Evolutionary conservation across 2,888 invertebrate species (phyloP).

Genomic region (Himalopsyche anomala): DNA sequence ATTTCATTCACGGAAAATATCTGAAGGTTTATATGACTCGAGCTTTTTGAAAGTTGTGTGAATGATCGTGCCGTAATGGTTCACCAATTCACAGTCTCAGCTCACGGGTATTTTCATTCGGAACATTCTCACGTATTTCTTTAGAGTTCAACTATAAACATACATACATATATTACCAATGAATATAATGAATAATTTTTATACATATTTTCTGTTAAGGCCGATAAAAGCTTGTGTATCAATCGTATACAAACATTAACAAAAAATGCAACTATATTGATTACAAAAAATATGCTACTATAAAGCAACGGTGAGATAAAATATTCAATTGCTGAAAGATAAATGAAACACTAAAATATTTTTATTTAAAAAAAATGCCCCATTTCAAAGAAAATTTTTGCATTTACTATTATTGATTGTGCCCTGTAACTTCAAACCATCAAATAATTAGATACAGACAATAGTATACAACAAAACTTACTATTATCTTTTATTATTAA

Average conservation of each 20-base stretch:
- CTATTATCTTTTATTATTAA: no score
- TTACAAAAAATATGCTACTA: no score
- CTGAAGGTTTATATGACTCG: background rate
- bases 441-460: no score
- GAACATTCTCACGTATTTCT: conserved; percentile 7
- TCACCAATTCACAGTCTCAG: background rate
- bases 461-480: no score
- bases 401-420: no score
- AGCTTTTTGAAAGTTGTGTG: conserved; percentile 9
- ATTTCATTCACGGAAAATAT: background rate
- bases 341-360: no score
- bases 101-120: background rate
- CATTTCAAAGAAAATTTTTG: no score
- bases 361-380: no score
- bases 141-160: background rate
- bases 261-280: no score
- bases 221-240: background rate
- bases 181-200: background rate
- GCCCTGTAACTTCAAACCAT: no score
- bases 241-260: background rate
- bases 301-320: no score
- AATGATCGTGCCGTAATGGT: conserved; percentile 22
- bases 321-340: no score
- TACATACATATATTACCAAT: background rate
- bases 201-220: background rate